Percentiles rank a stretch among this genome's conserved stretches.
These are phyloP conservation scores for Ictidomys tridecemlineatus DNA, from an alignment of 2,113 vertebrate genomes.

Conservation along the genomic window DNA sequence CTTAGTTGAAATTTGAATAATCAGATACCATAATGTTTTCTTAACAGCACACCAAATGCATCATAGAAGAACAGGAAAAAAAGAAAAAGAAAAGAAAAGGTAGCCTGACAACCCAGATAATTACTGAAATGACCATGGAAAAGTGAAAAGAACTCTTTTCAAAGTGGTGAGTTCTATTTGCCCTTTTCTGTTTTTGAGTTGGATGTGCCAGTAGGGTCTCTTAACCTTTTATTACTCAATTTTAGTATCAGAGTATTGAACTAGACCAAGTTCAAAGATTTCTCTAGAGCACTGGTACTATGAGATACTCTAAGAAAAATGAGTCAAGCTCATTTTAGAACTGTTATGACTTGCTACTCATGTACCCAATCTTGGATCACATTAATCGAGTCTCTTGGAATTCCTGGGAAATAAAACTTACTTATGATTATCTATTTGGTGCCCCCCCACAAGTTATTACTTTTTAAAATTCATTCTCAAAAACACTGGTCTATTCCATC, in stretches of 20 bases:
- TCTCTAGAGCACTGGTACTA: not conserved
- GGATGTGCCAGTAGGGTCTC: not conserved
- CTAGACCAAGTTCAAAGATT: not conserved
- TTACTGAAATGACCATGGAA: not conserved
- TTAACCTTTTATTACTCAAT: not conserved
- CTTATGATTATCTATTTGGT: not conserved
- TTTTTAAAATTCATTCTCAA: constrained; percentile 4
- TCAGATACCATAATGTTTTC: not conserved
- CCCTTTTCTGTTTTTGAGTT: not conserved
- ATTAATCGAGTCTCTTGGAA: not conserved
- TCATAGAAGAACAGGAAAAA: not conserved
- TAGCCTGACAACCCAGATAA: not conserved
- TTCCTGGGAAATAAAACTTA: not conserved
- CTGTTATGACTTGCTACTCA: not conserved
- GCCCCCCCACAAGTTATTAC: not conserved
- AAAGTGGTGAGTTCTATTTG: not conserved
- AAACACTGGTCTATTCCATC: not conserved
- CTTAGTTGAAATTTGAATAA: not conserved
- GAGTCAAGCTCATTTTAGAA: not conserved
- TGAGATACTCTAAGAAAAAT: not conserved
- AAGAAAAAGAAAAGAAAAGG: not conserved
- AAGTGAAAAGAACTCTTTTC: not conserved
- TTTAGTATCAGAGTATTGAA: not conserved
- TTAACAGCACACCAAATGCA: not conserved
- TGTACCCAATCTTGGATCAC: not conserved